Percentiles rank a stretch among this genome's conserved stretches.
These are phyloP conservation scores for Seira ritae DNA, from an alignment of 2,888 invertebrate genomes.

Conservation along the genomic window DNA sequence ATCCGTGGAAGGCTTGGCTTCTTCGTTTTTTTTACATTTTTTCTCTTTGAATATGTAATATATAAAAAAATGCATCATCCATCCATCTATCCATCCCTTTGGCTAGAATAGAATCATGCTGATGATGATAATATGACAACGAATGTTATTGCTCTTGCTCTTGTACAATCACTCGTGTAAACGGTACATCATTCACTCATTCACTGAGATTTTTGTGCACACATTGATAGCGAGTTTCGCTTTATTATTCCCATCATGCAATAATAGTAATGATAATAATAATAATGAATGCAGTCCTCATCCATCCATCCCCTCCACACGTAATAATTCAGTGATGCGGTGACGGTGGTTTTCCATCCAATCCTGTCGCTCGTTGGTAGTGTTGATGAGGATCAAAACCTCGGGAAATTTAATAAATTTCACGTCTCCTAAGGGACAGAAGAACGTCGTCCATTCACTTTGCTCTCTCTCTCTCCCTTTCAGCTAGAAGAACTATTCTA, in stretches of 20 bases:
- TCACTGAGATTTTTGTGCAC: background rate
- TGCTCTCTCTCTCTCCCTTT: background rate
- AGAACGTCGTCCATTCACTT: background rate
- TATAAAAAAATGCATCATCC: background rate
- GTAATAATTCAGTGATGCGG: no score
- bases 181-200: slow-evolving; percentile 30
- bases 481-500: background rate
- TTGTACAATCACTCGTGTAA: slow-evolving; percentile 35
- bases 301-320: background rate
- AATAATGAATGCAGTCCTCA: background rate
- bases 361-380: background rate
- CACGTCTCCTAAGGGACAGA: background rate
- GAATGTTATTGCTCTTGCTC: slow-evolving; percentile 42
- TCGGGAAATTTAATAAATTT: background rate
- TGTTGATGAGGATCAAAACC: background rate
- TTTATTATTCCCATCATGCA: background rate
- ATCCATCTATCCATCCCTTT: background rate
- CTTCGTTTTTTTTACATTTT: background rate
- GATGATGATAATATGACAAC: slow-evolving; percentile 18
- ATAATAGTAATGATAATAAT: background rate
- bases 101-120: slow-evolving; percentile 1
- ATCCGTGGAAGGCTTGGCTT: slow-evolving; percentile 43
- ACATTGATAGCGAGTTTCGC: background rate
- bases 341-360: no score
- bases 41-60: background rate